phyloP scores from a whole-genome alignment of 2,113 vertebrate genomes.

The Aepyceros melampus region DNA sequence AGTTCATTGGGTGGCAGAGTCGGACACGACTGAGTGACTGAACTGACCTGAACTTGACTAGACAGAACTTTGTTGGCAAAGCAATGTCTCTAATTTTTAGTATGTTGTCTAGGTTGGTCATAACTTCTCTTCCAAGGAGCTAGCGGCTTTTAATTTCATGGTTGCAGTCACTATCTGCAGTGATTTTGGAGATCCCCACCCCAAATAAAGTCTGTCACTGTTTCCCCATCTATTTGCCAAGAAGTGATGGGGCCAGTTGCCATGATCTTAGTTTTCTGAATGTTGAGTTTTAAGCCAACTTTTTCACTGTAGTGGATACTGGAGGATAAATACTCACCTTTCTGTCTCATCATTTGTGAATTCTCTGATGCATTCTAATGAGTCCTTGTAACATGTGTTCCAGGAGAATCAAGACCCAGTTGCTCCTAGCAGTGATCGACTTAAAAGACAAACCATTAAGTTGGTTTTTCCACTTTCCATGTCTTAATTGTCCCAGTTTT shows the following conservation, averaged over 20 bases:
- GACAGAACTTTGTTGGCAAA: neutral
- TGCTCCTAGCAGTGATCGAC: neutral
- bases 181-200: neutral
- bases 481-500: neutral
- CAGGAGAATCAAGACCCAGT: neutral
- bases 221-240: neutral
- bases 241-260: neutral
- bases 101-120: neutral
- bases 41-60: neutral
- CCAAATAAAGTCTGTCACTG: neutral
- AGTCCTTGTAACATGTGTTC: accelerated
- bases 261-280: neutral
- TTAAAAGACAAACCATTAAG: neutral
- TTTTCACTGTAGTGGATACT: accelerated
- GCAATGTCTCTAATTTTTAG: neutral
- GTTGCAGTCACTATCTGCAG: neutral
- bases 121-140: neutral
- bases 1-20: neutral
- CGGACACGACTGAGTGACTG: accelerated
- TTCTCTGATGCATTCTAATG: neutral
- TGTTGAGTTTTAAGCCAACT: neutral
- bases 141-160: neutral
- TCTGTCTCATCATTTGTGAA: neutral
- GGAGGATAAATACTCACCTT: neutral
- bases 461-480: neutral